These are phyloP conservation scores for Otolemur crassicaudatus DNA, from an alignment of 2,797 vertebrate genomes.

Conservation along the genomic window DNA sequence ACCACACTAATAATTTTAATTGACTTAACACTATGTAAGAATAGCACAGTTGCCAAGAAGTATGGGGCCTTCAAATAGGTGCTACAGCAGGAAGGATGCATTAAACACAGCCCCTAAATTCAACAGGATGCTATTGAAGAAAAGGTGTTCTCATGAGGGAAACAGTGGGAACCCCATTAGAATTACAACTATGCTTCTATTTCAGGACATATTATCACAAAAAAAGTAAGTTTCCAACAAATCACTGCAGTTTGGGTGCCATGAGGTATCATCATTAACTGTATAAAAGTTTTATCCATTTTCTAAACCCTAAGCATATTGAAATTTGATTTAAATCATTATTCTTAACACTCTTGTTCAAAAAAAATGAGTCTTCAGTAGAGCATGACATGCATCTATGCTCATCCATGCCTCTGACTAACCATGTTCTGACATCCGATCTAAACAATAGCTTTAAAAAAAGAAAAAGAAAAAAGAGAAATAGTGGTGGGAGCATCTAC, in stretches of 20 bases:
- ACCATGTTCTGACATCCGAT: background rate
- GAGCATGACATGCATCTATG: background rate
- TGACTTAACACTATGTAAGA: slow-evolving; percentile 74
- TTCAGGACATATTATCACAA: background rate
- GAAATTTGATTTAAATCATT: background rate
- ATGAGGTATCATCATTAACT: background rate
- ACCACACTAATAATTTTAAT: slow-evolving; percentile 75
- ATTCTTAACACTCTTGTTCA: background rate
- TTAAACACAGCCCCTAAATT: background rate
- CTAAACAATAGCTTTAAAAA: background rate
- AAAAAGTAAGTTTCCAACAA: background rate
- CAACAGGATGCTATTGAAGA: background rate
- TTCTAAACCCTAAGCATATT: background rate
- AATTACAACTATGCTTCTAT: background rate
- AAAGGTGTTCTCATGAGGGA: background rate
- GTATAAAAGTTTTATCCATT: background rate
- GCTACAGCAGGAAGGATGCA: background rate
- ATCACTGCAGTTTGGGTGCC: background rate
- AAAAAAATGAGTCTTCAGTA: background rate
- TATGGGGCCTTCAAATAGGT: background rate
- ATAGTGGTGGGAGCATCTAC: background rate
- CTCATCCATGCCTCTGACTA: background rate
- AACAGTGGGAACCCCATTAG: background rate
- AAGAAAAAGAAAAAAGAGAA: background rate
- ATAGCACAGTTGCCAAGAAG: slow-evolving; percentile 33